phyloP scores from a whole-genome alignment of 2,797 vertebrate genomes.

The Pampus argenteus region DNA sequence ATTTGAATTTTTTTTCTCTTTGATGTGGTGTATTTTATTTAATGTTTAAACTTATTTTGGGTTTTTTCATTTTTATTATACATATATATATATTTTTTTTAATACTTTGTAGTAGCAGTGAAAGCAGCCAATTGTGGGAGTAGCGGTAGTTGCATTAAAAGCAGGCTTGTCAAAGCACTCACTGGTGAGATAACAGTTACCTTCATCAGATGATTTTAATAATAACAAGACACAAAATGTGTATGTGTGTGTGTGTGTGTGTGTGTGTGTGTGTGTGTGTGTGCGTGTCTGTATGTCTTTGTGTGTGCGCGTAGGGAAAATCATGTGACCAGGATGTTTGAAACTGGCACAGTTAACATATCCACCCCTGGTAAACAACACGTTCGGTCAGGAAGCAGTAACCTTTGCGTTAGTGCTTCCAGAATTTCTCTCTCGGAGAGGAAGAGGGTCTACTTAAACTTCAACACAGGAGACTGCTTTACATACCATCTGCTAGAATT shows the following conservation, averaged over 20 bases:
- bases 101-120: neutral
- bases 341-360: conserved; percentile 70
- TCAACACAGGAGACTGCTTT: too few relatives aligned
- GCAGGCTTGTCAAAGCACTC: too few relatives aligned
- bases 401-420: too few relatives aligned
- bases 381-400: too few relatives aligned
- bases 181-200: neutral
- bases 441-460: too few relatives aligned
- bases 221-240: neutral
- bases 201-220: neutral
- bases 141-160: neutral
- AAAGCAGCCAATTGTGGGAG: too few relatives aligned
- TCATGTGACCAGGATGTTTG: conserved; percentile 83
- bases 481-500: too few relatives aligned
- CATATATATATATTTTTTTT: too few relatives aligned
- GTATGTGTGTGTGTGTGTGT: neutral
- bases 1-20: neutral
- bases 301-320: conserved; percentile 26
- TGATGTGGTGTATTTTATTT: too few relatives aligned
- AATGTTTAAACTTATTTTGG: too few relatives aligned
- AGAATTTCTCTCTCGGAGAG: too few relatives aligned
- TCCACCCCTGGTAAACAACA: conserved; percentile 82
- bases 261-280: neutral
- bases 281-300: conserved; percentile 18
- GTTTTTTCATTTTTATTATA: too few relatives aligned